Evolutionary conservation across 2,888 invertebrate species (phyloP).

Genomic region (Camponotus fellah): DNA sequence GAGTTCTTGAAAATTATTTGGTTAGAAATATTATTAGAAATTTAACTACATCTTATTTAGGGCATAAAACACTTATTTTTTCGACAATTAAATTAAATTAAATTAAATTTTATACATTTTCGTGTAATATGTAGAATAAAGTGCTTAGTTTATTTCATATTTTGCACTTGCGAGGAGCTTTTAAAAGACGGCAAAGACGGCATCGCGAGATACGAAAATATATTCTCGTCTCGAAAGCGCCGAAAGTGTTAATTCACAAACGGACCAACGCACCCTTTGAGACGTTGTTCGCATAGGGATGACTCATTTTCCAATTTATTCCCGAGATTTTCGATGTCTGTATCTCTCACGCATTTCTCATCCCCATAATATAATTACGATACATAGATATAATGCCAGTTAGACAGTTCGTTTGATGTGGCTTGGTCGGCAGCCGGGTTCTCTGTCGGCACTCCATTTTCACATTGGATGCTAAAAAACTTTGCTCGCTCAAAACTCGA

Average conservation of each 20-base stretch:
- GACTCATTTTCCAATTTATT: conserved; percentile 47
- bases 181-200: conserved; percentile 3
- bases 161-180: not conserved
- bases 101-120: not conserved
- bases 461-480: conserved; percentile 73
- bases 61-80: not conserved
- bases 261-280: conserved; percentile 11
- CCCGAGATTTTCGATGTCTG: conserved; percentile 34
- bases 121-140: not conserved
- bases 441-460: conserved; percentile 55
- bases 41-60: not conserved
- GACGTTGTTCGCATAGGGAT: conserved; percentile 21
- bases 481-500: conserved; percentile 56
- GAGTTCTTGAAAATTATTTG: not conserved
- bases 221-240: conserved; percentile 12
- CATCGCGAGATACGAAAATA: not conserved
- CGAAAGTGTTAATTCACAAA: conserved; percentile 46
- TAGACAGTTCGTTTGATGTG: conserved; percentile 77
- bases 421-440: conserved; percentile 60
- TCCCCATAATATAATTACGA: conserved; percentile 9
- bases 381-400: conserved; percentile 70
- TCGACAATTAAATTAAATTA: not conserved
- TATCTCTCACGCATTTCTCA: conserved; percentile 37
- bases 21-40: not conserved
- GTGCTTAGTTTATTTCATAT: not conserved